Base-by-base conservation (phyloP, 2,888 invertebrate species). In the Leptothorax acervorum region DNA sequence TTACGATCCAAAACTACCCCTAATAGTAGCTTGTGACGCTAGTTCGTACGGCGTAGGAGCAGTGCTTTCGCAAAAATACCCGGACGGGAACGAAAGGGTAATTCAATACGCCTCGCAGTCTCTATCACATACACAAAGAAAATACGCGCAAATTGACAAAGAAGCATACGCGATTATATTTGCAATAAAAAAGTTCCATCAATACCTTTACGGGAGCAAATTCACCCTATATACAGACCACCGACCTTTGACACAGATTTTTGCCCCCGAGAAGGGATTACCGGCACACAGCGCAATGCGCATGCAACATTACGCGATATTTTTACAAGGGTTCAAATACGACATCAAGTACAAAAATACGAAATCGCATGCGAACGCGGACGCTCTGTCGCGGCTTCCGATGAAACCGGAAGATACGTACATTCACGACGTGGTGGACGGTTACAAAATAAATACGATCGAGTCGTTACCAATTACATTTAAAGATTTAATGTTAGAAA, bases 221-320 rank as follows among this genome's bases (percentile, higher is more conserved):
- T 63, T 63, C 8, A 63, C 9, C 3, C 9, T 63, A 39, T 12
- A 5, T n/a, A n/a, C n/a, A n/a, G 62, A 62, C 3, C 62, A 62
- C 35, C 31, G 9, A 6, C 35, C 62, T 2, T 0, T 63, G 1
- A 9, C 15, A 63, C 39, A 39, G 8, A 63, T 63, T 35, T 39
- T 63, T 3, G 48, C n/a, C 2, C 39, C 18, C 35, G 8, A 9
- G 9, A 35, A 63, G 35, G 15, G 12, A 15, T 39, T 39, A 18
- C 39, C 62, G 3, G 18, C 35, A 18, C 31, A 63, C 62, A 63
- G 18, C 35, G 39, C 53, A 60, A 23, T 57, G 23, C 35, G 63
- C 2, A 63, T 63, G 63, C 63, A 63, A 9, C 63, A 63, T n/a
- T 63, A 63, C 18, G 48, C 74, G 12, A 15, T 84, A 28, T 68